Evolutionary conservation across 2,113 vertebrate species (phyloP), one percentile per base, ranked within the genome.

Genomic region (Phalacrocorax pelagicus): DNA sequence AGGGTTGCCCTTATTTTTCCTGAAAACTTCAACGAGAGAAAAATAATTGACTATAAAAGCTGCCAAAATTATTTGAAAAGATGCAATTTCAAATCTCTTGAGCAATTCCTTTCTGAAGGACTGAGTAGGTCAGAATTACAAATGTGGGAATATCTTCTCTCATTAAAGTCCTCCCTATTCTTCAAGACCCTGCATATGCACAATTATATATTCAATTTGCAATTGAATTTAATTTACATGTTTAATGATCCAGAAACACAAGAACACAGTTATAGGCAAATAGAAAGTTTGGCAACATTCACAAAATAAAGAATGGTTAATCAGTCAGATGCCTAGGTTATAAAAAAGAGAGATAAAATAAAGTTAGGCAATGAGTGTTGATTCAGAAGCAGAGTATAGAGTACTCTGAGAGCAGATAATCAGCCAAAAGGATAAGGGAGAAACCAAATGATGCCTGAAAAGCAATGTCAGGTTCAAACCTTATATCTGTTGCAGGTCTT

Each of bases 231-330:
- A 96, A 94, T 93, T 96, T 94, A 83, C 90, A 91, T 85, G 93
- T 54, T 87, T 96, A 97, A 96, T 91, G 93, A 96, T 91, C 94
- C 81, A 85, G 92, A 96, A 97, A 93, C 54, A 87, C 90, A 91
- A 75, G 93, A 96, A 91, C 57, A 61, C 73, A 85, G 83, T 84
- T 92, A 94, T 30, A 88, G 90, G 26, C 22, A 1, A 95, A 94
- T 32, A 82, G 75, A 29, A 96, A 94, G 81, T 95, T 93, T 94
- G 93, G 92, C 85, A 93, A 94, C 78, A 80, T 69, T 86, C 54
- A 55, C 1, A 4, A 87, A 92, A 81, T 75, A 87, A 80, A 75
- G 93, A 87, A 69, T 66, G 10, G 61, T 71, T 95, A 77, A 95
- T 94, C 70, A 90, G 46, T 95, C 58, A 82, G 66, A 88, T 88